These are phyloP conservation scores for Spinus olivaceus DNA, from an alignment of 2,797 vertebrate genomes.

Conservation along the genomic window DNA sequence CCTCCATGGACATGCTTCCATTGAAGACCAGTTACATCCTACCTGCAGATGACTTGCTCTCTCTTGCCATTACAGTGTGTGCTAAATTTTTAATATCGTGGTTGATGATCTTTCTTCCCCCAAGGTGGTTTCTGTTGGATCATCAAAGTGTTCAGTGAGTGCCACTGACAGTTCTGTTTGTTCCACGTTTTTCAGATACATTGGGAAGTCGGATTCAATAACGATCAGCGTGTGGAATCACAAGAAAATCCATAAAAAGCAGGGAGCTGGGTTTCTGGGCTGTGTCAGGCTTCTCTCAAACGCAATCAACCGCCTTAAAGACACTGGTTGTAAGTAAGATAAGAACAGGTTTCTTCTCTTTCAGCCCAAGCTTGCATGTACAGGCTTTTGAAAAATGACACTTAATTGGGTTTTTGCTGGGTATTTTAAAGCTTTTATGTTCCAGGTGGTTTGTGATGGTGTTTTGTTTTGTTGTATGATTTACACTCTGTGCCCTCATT, in stretches of 20 bases:
- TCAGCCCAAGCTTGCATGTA: not conserved
- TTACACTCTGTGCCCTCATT: not conserved
- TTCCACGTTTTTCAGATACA: slow-evolving; percentile 78
- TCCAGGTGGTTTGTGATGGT: not conserved
- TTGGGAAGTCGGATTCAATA: slow-evolving; percentile 96
- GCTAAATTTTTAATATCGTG: not conserved
- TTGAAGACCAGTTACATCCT: not conserved
- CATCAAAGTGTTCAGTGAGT: not conserved
- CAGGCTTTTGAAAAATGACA: not conserved
- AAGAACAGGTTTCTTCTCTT: not conserved
- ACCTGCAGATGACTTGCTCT: not conserved
- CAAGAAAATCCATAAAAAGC: slow-evolving; percentile 99
- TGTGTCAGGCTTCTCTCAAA: slow-evolving; percentile 97
- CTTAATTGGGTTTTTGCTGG: not conserved
- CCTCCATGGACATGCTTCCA: not conserved
- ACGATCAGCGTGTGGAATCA: slow-evolving; percentile 99
- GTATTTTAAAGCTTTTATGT: not conserved
- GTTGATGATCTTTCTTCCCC: not conserved
- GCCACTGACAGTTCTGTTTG: not conserved
- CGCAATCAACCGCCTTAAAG: slow-evolving; percentile 97
- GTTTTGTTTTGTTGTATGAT: not conserved
- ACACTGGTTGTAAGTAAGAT: slow-evolving; percentile 94
- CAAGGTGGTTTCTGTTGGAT: not conserved
- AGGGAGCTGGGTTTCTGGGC: slow-evolving; percentile 96
- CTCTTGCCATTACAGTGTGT: not conserved